Conservation (phyloP, 2,888 invertebrate genomes). For the Tholera decimalis region DNA sequence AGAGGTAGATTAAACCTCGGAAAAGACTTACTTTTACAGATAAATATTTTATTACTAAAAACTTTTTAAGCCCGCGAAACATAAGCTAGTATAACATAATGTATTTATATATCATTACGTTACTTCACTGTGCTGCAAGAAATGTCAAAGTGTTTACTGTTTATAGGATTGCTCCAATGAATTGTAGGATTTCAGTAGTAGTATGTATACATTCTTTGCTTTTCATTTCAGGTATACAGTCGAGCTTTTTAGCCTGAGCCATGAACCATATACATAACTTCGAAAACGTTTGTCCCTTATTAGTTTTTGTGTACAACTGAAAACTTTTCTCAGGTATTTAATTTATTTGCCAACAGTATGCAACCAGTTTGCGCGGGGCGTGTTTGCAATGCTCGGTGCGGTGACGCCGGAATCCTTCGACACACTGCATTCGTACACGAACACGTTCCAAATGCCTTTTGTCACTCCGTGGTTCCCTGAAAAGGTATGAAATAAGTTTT, state of each 20-base stretch:
- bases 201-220: too few species aligned
- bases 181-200: too few species aligned
- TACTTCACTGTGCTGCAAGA: too few species aligned
- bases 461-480: slow-evolving; percentile 98
- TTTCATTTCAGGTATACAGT: too few species aligned
- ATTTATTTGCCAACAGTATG: slow-evolving; percentile 93
- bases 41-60: too few species aligned
- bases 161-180: too few species aligned
- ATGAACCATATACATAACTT: neutral
- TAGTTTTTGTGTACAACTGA: neutral
- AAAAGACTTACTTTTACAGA: too few species aligned
- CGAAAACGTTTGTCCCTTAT: neutral
- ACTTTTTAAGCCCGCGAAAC: too few species aligned
- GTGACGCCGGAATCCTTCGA: slow-evolving; percentile 98
- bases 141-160: too few species aligned
- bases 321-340: slow-evolving; percentile 22
- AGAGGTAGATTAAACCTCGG: too few species aligned
- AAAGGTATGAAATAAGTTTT: slow-evolving; percentile 91
- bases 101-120: too few species aligned
- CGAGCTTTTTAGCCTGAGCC: neutral
- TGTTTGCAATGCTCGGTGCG: slow-evolving; percentile 97
- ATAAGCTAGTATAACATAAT: too few species aligned
- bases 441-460: slow-evolving; percentile 98
- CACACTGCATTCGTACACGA: slow-evolving; percentile 98
- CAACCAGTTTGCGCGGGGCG: slow-evolving; percentile 97